Evolutionary conservation across 2,888 invertebrate genomes (phyloP).

Genomic region (Dryomyza anilis): DNA sequence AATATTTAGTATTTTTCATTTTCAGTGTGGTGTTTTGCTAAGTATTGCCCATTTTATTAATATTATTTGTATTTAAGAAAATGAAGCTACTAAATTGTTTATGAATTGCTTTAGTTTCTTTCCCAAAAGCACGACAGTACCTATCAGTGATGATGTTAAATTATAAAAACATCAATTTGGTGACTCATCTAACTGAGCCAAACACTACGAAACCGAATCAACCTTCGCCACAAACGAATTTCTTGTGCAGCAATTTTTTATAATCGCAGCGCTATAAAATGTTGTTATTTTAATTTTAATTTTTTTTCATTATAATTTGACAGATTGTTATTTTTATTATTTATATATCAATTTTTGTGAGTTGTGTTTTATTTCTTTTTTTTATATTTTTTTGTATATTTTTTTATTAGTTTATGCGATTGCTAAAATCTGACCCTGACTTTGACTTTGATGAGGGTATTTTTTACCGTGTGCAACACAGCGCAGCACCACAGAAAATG

Average conservation of each 20-base stretch:
- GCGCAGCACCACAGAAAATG: background rate
- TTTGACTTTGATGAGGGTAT: slow-evolving; percentile 11
- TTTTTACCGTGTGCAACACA: background rate
- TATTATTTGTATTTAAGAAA: too few relatives aligned
- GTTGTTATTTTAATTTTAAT: too few relatives aligned
- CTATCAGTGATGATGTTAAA: too few relatives aligned
- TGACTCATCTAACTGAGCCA: background rate
- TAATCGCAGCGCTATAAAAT: too few relatives aligned
- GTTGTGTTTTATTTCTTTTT: background rate
- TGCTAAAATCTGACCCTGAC: background rate
- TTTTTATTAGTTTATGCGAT: background rate
- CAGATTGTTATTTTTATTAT: background rate
- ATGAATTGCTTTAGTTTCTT: too few relatives aligned
- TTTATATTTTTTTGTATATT: background rate
- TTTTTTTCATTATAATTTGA: background rate
- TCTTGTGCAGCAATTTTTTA: background rate
- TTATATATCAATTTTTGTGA: background rate
- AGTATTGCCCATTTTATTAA: too few relatives aligned
- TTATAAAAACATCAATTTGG: too few relatives aligned
- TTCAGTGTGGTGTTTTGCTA: too few relatives aligned
- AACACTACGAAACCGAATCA: background rate
- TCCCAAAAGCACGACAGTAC: too few relatives aligned
- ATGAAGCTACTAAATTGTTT: too few relatives aligned
- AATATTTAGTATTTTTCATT: too few relatives aligned
- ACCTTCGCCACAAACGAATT: background rate